Base-by-base conservation (phyloP, 2,888 invertebrate genomes). In the Nematopogon swammerdamellus region DNA sequence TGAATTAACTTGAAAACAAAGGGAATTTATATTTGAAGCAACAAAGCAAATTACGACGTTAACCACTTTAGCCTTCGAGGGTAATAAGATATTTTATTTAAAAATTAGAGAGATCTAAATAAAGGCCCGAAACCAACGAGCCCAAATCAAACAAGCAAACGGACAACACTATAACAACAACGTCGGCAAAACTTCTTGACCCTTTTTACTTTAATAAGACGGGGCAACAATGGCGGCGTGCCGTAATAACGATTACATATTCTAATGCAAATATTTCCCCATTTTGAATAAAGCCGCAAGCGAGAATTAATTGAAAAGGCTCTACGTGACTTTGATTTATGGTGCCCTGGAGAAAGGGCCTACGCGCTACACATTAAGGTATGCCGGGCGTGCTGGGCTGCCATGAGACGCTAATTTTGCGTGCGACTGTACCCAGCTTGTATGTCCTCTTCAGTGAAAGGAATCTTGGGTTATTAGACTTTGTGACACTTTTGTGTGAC, bases 281-380 rank as follows among this genome's bases (percentile, higher is more conserved):
- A 55, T 55, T 51, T 49, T 45, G 49, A 29, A 45, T 49, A 49
- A 49, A 36, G 59, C 58, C 59, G 55, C 57, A 48, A 59, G 60
- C 60, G 58, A 59, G 60, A 62, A 63, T 63, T 63, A 64, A 63
- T 63, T 63, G 63, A 63, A 64, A 63, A 62, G 63, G 62, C 59
- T 59, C 59, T 58, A 54, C 55, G 56, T 58, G 60, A 59, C 61
- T 60, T 60, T 60, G 62, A 63, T 63, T 63, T 63, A 61, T 60
- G 57, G 54, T 50, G 44, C 20, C 20, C 43, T 46, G 44, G 46
- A 45, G 36, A 36, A 14, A 36, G 36, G 36, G 36, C 14, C 36
- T 8, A 25, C 25, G 25, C n/a, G 8, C 36, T 25, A 25, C 8
- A 36, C 36, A 36, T 36, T 36, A 36, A 36, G 36, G 36, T 36